Evolutionary conservation across 2,888 invertebrate genomes (phyloP).

Genomic region (Sphecodes monilicornis): DNA sequence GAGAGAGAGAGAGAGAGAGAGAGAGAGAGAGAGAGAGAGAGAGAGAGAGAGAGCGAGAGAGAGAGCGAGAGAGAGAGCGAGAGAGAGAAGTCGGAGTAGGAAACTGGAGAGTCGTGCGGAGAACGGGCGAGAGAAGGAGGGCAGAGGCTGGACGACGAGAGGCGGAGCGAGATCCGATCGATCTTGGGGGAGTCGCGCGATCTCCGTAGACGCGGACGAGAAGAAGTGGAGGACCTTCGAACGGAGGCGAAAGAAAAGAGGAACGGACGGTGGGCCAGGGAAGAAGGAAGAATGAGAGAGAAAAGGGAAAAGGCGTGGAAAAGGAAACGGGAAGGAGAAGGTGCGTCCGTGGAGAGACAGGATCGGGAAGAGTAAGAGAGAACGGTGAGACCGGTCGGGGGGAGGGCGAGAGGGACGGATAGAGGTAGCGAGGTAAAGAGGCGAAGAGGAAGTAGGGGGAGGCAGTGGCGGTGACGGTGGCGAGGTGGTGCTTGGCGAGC

Average conservation of each 20-base stretch:
- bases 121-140: constrained; percentile 47
- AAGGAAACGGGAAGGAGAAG: constrained; percentile 58
- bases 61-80: constrained; percentile 19
- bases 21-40: constrained; percentile 16
- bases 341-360: constrained; percentile 5
- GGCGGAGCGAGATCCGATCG: constrained; percentile 80
- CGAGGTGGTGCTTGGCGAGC: constrained; percentile 30
- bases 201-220: constrained; percentile 55
- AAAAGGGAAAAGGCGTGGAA: constrained; percentile 13
- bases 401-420: constrained; percentile 26
- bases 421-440: constrained; percentile 14
- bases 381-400: constrained; percentile 53
- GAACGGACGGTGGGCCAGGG: constrained; percentile 13
- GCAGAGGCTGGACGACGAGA: constrained; percentile 67
- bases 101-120: constrained; percentile 25
- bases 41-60: neutral
- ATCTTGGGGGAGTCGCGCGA: constrained; percentile 75
- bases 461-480: constrained; percentile 63
- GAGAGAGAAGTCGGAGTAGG: constrained; percentile 14
- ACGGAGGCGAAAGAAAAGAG: constrained; percentile 13
- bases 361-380: constrained; percentile 19
- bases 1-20: constrained; percentile 12
- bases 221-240: constrained; percentile 68
- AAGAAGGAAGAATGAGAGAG: constrained; percentile 53
- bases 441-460: neutral